Conservation (phyloP, 2,888 invertebrate species). For the Cerastis rubricosa region DNA sequence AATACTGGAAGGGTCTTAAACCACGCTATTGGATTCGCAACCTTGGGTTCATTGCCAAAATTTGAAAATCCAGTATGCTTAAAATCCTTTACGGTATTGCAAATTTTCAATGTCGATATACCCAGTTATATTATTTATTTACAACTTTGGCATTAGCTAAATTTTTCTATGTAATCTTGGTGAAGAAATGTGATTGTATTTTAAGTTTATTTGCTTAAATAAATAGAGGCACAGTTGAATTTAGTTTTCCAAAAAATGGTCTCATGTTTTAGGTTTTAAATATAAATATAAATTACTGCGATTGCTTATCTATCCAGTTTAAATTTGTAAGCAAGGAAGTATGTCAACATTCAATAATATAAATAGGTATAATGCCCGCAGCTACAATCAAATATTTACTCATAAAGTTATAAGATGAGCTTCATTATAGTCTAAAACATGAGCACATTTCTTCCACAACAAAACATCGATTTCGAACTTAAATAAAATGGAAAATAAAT, state of each 20-base stretch:
- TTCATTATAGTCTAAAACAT: slow-evolving; percentile 25
- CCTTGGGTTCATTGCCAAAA: background rate
- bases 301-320: no score
- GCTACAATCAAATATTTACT: background rate
- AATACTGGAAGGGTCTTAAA: background rate
- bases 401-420: background rate
- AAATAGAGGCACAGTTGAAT: slow-evolving; percentile 45
- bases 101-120: slow-evolving; percentile 45
- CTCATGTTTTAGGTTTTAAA: slow-evolving; percentile 38
- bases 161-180: slow-evolving; percentile 45
- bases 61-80: background rate
- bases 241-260: slow-evolving; percentile 36
- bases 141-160: slow-evolving; percentile 90
- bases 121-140: slow-evolving; percentile 72
- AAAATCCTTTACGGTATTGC: background rate
- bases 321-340: background rate
- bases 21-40: background rate
- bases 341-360: background rate
- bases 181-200: slow-evolving; percentile 43
- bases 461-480: slow-evolving; percentile 58
- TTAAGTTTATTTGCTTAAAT: slow-evolving; percentile 18
- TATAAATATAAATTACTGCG: background rate
- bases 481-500: slow-evolving; percentile 70
- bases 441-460: slow-evolving; percentile 56
- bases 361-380: slow-evolving; percentile 7